phyloP scores from a whole-genome alignment of 2,888 invertebrate genomes.

The Tipula confusa region DNA sequence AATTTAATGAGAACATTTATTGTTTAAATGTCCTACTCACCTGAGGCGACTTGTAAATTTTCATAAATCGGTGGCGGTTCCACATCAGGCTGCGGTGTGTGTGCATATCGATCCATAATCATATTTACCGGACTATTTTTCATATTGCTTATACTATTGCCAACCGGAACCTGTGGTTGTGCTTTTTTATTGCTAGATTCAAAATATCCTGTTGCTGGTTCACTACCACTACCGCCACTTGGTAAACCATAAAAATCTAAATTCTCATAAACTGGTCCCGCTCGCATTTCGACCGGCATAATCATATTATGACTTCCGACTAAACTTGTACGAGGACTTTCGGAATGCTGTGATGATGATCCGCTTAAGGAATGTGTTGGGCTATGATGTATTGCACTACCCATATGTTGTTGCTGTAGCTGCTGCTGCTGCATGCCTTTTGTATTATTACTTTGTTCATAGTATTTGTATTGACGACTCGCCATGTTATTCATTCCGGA shows the following conservation, averaged over 20 bases:
- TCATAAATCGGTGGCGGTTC: slow-evolving; percentile 60
- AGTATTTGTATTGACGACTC: slow-evolving; percentile 51
- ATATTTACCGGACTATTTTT: slow-evolving; percentile 52
- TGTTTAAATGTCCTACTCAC: too few species aligned
- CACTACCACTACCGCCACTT: slow-evolving; percentile 32
- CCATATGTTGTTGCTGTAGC: slow-evolving; percentile 54
- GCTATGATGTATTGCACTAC: slow-evolving; percentile 47
- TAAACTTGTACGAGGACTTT: slow-evolving; percentile 47
- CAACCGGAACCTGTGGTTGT: slow-evolving; percentile 74
- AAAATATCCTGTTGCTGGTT: slow-evolving; percentile 39
- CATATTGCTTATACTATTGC: slow-evolving; percentile 48
- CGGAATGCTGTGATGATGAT: slow-evolving; percentile 58
- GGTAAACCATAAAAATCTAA: slow-evolving; percentile 70
- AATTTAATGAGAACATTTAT: too few species aligned
- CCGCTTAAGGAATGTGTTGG: slow-evolving; percentile 59
- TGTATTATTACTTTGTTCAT: slow-evolving; percentile 70
- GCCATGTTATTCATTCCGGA: neutral
- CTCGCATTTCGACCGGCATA: slow-evolving; percentile 32
- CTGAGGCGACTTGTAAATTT: slow-evolving; percentile 57
- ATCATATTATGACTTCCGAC: slow-evolving; percentile 41
- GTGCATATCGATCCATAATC: slow-evolving; percentile 49
- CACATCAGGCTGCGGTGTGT: slow-evolving; percentile 54
- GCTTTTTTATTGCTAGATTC: slow-evolving; percentile 57
- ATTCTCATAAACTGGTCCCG: slow-evolving; percentile 71
- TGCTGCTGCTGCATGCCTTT: slow-evolving; percentile 74